phyloP scores from a whole-genome alignment of 2,797 vertebrate species.

The Mormyrops boulengeri region DNA sequence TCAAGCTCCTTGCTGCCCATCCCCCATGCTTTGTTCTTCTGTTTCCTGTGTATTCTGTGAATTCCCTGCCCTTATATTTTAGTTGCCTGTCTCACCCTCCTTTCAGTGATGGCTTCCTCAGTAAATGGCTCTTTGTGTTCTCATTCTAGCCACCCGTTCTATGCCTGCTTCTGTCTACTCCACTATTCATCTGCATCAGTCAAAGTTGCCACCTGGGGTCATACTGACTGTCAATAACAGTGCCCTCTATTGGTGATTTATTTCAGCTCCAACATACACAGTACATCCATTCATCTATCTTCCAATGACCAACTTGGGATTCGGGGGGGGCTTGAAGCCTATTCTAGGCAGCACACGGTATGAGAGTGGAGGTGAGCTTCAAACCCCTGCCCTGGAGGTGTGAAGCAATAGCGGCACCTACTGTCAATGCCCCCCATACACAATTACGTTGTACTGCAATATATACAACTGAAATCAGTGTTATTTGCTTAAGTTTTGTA shows the following conservation, averaged over 20 bases:
- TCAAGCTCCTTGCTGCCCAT: background rate
- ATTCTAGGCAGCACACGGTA: background rate
- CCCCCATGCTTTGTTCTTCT: background rate
- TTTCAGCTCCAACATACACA: background rate
- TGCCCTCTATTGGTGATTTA: constrained; percentile 4
- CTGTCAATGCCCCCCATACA: background rate
- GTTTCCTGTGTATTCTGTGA: background rate
- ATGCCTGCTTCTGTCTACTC: background rate
- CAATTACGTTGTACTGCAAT: background rate
- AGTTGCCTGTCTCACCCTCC: background rate
- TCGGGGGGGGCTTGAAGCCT: background rate
- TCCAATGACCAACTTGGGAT: background rate
- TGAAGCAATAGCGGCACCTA: background rate
- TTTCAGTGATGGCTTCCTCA: too few species aligned
- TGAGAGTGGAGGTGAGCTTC: background rate
- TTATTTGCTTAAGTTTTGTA: background rate
- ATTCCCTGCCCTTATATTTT: background rate
- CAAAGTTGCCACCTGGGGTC: background rate
- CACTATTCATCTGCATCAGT: background rate
- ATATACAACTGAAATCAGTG: background rate
- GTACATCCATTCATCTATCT: background rate
- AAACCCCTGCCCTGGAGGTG: background rate
- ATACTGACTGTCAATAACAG: background rate
- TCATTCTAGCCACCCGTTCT: background rate
- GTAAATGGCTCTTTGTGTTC: background rate